Conservation (phyloP, 2,888 invertebrate genomes). For the Parnassius apollo region DNA sequence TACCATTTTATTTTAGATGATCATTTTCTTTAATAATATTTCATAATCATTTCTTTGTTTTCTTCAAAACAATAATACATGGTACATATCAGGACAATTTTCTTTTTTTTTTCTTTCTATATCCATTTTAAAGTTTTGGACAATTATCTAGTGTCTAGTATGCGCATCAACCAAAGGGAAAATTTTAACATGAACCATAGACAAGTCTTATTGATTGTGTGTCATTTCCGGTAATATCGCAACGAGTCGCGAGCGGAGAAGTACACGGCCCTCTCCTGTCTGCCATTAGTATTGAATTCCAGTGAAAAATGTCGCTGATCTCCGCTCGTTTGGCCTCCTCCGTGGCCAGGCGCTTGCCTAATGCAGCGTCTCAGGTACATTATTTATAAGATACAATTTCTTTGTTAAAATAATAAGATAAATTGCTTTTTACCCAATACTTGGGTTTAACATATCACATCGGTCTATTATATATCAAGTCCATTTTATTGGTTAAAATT, state of each 20-base stretch:
- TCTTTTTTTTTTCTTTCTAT: no score
- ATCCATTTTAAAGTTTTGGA: neutral
- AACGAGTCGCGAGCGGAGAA: conserved; percentile 66
- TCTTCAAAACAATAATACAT: no score
- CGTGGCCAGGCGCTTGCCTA: conserved; percentile 94
- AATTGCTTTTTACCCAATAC: neutral
- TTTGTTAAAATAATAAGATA: conserved; percentile 21
- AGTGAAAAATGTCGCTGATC: conserved; percentile 91
- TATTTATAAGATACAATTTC: conserved; percentile 25
- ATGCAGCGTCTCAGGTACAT: conserved; percentile 87
- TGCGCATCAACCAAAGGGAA: conserved; percentile 50
- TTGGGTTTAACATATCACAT: conserved; percentile 47
- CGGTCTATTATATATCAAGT: conserved; percentile 31
- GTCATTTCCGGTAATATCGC: conserved; percentile 45
- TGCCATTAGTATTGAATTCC: conserved; percentile 66
- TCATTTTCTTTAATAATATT: no score
- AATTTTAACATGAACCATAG: conserved; percentile 43
- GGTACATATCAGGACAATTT: no score
- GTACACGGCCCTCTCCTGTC: conserved; percentile 63
- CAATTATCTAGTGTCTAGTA: neutral
- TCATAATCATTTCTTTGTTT: no score
- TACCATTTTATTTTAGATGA: no score
- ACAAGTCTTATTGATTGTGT: conserved; percentile 43
- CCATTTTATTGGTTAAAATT: conserved; percentile 3
- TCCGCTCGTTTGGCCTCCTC: conserved; percentile 94